Base-by-base conservation (phyloP, 1,140 invertebrate genomes). In the Mactra quadrangularis region DNA sequence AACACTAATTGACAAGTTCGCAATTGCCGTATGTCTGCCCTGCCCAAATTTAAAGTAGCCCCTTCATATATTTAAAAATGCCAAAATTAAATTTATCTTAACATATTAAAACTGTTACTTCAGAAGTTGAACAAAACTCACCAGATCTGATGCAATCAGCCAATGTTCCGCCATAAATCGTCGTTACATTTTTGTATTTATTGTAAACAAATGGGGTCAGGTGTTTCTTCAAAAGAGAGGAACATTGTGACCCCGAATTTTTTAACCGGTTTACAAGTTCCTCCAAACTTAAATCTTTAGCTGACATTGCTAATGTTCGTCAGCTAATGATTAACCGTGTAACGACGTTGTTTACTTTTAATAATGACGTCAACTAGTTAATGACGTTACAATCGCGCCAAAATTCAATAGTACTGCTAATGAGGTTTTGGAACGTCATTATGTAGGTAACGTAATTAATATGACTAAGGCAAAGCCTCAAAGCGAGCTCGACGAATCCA, bases 21-120 rank as follows among this genome's bases (percentile, higher is more conserved):
- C n/a, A n/a, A n/a, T n/a, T n/a, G n/a, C n/a, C n/a, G n/a, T n/a
- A n/a, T n/a, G n/a, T n/a, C n/a, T n/a, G n/a, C n/a, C n/a, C n/a
- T n/a, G n/a, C n/a, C n/a, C n/a, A n/a, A n/a, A 90, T 60, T 88
- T 86, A 64, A 87, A 85, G 19, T 87, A n/a, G 68, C 13, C 35
- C 62, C 25, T 64, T 83, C 45, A 60, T 62, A 7, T 75, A 50
- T 15, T 60, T 74, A 62, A 66, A 77, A 52, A 17, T 83, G 27
- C 29, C 45, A 59, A 29, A 78, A 62, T 6, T 68, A 17, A 35
- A 52, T 41, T 1, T 38, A 53, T n/a, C n/a, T n/a, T n/a, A n/a
- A n/a, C n/a, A n/a, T n/a, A n/a, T n/a, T n/a, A n/a, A n/a, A n/a
- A n/a, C n/a, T n/a, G n/a, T n/a, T n/a, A n/a, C n/a, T n/a, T n/a